Percentiles rank a stretch among this genome's conserved stretches.
phyloP scores from a whole-genome alignment of 1,140 invertebrate genomes.

The Whitmania pigra region DNA sequence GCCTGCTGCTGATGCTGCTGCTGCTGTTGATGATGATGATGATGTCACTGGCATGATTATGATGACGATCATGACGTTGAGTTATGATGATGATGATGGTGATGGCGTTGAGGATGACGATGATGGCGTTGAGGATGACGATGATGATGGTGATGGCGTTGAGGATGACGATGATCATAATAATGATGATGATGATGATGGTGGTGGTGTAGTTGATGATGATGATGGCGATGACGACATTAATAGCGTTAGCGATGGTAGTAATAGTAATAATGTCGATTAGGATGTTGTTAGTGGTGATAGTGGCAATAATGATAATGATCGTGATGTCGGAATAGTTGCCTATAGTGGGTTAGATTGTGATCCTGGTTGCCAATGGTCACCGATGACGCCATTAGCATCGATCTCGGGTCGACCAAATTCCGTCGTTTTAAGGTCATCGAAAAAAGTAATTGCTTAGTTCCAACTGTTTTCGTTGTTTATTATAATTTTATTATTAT shows the following conservation, averaged over 20 bases:
- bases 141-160: too few relatives aligned
- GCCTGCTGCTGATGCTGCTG: not conserved
- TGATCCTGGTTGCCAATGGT: too few relatives aligned
- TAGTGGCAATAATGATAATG: slow-evolving; percentile 8
- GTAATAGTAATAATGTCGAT: not conserved
- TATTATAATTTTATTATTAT: too few relatives aligned
- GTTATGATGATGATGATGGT: slow-evolving; percentile 4
- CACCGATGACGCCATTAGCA: too few relatives aligned
- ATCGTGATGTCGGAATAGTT: not conserved
- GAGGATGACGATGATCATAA: too few relatives aligned
- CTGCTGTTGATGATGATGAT: not conserved
- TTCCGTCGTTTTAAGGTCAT: too few relatives aligned
- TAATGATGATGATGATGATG: too few relatives aligned
- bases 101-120: not conserved
- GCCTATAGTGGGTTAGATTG: too few relatives aligned
- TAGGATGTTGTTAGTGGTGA: not conserved
- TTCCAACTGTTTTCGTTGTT: too few relatives aligned
- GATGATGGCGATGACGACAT: not conserved
- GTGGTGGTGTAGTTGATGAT: too few relatives aligned
- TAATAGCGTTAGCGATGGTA: not conserved
- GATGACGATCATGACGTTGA: not conserved
- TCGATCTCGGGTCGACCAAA: too few relatives aligned
- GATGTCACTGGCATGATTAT: not conserved
- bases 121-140: not conserved
- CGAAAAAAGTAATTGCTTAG: too few relatives aligned